A percentile compares a stretch with the other conserved stretches of the same genome.
phyloP scores from a whole-genome alignment of 2,113 vertebrate species.

The Prionailurus bengalensis region DNA sequence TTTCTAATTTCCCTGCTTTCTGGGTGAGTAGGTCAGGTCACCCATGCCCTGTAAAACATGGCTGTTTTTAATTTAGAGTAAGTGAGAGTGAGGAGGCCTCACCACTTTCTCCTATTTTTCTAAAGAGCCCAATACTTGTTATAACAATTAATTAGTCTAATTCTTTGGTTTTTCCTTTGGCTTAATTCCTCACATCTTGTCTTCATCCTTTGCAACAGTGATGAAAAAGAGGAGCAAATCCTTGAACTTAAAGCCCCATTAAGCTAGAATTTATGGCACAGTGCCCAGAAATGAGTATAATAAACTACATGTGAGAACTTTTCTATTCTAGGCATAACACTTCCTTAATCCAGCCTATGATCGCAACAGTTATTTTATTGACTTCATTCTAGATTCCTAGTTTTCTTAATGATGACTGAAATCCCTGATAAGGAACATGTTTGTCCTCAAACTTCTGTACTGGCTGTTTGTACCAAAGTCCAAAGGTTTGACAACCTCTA shows the following conservation, averaged over 20 bases:
- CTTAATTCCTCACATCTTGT: background rate
- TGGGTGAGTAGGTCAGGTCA: background rate
- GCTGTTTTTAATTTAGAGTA: background rate
- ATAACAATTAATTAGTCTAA: background rate
- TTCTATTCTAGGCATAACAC: background rate
- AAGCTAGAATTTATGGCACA: background rate
- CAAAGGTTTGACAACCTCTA: background rate
- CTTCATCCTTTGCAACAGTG: background rate
- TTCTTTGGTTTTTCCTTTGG: background rate
- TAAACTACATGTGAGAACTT: background rate
- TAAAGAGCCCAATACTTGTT: background rate
- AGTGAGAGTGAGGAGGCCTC: background rate
- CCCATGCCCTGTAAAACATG: background rate
- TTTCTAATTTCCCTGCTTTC: background rate
- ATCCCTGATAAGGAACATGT: background rate
- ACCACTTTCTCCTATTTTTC: background rate
- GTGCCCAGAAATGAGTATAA: background rate
- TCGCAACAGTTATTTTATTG: background rate
- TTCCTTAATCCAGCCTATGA: background rate
- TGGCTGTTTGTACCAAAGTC: background rate
- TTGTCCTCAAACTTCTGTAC: background rate
- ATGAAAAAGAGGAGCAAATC: background rate
- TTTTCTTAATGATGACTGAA: constrained; percentile 34
- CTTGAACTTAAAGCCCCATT: background rate
- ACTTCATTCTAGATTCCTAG: background rate